Percentiles rank a stretch among this genome's conserved stretches.
Conservation (phyloP, 1,140 invertebrate species). For the Drosophila lowei region DNA sequence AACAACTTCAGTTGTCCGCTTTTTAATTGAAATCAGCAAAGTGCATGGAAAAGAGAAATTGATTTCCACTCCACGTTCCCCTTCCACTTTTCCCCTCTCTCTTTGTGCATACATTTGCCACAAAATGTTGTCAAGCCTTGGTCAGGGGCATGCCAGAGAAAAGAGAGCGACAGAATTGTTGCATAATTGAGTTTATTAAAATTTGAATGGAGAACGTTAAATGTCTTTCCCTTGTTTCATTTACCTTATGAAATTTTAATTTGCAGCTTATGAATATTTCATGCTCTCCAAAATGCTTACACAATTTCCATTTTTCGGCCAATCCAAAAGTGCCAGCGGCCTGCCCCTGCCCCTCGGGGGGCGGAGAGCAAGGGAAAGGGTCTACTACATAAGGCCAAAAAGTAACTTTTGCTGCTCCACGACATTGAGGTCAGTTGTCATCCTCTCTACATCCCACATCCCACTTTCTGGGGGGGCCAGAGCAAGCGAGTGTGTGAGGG, state of each 20-base stretch:
- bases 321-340: neutral
- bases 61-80: slow-evolving; percentile 5
- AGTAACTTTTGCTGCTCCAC: slow-evolving; percentile 23
- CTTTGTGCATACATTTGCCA: neutral
- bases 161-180: slow-evolving; percentile 22
- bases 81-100: neutral
- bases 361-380: too few species aligned
- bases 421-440: slow-evolving; percentile 42
- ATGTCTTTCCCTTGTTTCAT: slow-evolving; percentile 72
- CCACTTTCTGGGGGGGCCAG: neutral
- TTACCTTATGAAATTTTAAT: slow-evolving; percentile 71
- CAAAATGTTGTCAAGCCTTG: neutral
- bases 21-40: slow-evolving; percentile 44
- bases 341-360: too few species aligned
- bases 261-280: slow-evolving; percentile 55
- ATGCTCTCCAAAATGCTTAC: slow-evolving; percentile 41
- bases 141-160: neutral
- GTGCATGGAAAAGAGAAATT: slow-evolving; percentile 22
- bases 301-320: slow-evolving; percentile 51
- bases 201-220: slow-evolving; percentile 67
- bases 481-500: slow-evolving; percentile 8
- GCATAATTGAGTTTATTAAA: slow-evolving; percentile 68
- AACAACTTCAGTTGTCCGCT: slow-evolving; percentile 25
- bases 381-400: neutral
- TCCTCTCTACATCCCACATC: neutral